Evolutionary conservation across 2,797 vertebrate species (phyloP), one percentile per base, ranked within the genome.

Genomic region (Myiotriccus ornatus): DNA sequence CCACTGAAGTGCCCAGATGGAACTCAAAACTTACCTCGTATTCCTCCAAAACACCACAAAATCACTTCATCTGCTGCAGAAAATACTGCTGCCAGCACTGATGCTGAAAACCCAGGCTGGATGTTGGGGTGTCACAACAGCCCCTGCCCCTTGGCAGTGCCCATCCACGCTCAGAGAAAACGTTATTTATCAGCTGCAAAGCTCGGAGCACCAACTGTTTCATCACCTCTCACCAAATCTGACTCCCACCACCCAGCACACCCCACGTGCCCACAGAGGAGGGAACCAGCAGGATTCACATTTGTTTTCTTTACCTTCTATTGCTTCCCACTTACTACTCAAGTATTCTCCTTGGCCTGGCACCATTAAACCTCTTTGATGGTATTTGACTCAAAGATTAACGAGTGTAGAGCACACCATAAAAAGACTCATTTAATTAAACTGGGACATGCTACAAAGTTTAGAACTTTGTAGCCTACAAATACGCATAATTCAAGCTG

Each of bases 191-290:
- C 0, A 4, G 7, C 15, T 24, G 57, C 44, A 53, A 32, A 67
- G 30, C 19, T 44, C 35, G 17, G 4, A 10, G 37, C 8, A 81
- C 39, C 24, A 81, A 35, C 9, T 28, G 1, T 20, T 85, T 21
- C 20, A 74, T 18, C 35, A 25, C 32, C 35, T 55, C 35, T 14
- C 71, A 37, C 24, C 67, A 53, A 4, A 15, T 21, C 12, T 24
- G 11, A 7, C 3, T 56, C n/a, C n/a, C 19, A 9, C 4, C 50
- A 59, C 34, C 28, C 46, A 27, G 10, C 52, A 52, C 21, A 23
- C 7, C 4, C 1, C 28, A 0, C 1, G 20, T 11, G 24, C 37
- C 37, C 2, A 0, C 3, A n/a, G 25, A 14, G 30, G 18, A 44
- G 53, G 41, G 46, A 41, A 62, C 23, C 14, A 4, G 20, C 47